Evolutionary conservation across 2,888 invertebrate species (phyloP).

Genomic region (Apamea sordens): DNA sequence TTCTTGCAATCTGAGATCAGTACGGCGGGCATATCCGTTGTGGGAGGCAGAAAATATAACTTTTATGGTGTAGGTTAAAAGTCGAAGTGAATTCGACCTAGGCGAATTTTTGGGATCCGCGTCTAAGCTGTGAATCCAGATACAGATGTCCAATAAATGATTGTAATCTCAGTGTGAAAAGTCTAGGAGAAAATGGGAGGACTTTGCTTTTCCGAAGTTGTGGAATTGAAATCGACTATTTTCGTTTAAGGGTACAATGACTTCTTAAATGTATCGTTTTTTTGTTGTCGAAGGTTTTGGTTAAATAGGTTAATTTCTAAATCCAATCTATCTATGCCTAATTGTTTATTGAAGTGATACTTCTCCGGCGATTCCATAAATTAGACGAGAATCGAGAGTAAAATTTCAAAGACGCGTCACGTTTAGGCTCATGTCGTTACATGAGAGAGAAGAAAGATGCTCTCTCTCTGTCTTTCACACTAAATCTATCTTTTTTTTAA

Average conservation of each 20-base stretch:
- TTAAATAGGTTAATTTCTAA: not conserved
- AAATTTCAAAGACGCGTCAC: too few species aligned
- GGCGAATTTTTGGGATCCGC: constrained; percentile 54
- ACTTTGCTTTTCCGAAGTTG: not conserved
- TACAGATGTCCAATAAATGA: constrained; percentile 37
- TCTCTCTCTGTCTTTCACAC: not conserved
- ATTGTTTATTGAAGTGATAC: not conserved
- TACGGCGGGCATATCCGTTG: constrained; percentile 75
- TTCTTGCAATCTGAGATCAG: constrained; percentile 80
- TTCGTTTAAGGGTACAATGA: constrained; percentile 3
- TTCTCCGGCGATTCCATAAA: not conserved
- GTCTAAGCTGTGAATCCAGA: constrained; percentile 39
- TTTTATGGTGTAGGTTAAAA: constrained; percentile 77
- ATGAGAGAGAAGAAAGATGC: not conserved
- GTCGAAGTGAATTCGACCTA: constrained; percentile 66
- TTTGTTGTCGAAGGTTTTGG: not conserved
- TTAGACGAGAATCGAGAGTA: not conserved
- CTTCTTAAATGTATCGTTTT: not conserved
- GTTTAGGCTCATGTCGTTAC: too few species aligned
- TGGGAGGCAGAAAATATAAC: constrained; percentile 73
- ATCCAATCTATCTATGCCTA: not conserved
- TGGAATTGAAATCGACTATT: constrained; percentile 14
- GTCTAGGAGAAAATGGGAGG: constrained; percentile 6
- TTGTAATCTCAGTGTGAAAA: constrained; percentile 32
- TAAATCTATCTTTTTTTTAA: not conserved